Conservation (phyloP, 1,140 invertebrate species). For the Leptopilina boulardi region DNA sequence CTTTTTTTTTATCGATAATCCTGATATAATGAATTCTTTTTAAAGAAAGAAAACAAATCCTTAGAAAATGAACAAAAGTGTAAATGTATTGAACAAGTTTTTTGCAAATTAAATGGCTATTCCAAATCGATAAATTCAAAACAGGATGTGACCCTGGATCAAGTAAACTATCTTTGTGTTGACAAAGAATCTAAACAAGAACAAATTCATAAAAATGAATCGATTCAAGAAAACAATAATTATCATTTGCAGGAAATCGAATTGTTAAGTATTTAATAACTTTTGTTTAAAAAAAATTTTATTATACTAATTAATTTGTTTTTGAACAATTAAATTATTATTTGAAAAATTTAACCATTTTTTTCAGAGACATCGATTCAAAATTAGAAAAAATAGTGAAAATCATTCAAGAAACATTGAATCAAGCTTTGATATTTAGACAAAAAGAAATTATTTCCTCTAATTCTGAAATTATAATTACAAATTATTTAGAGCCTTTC, state of each 20-base stretch:
- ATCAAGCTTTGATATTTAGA: background rate
- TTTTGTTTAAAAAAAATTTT: background rate
- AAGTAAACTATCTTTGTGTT: background rate
- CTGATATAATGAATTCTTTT: background rate
- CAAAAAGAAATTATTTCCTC: background rate
- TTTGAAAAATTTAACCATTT: background rate
- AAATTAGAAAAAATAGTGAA: background rate
- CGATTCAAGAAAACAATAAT: background rate
- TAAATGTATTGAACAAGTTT: background rate
- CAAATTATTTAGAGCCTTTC: no score
- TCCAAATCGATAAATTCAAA: background rate
- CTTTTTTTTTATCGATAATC: background rate
- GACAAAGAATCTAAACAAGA: background rate
- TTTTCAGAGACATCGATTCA: background rate
- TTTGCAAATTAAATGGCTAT: background rate
- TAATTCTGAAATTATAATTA: background rate
- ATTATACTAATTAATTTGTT: background rate
- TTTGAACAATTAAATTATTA: no score
- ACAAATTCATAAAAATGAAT: background rate
- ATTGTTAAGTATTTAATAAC: background rate
- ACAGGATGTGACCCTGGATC: background rate
- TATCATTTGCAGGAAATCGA: background rate
- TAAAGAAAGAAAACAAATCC: background rate
- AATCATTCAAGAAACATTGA: background rate
- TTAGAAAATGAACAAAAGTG: background rate